phyloP scores from a whole-genome alignment of 2,888 invertebrate species.

The Mantis religiosa region DNA sequence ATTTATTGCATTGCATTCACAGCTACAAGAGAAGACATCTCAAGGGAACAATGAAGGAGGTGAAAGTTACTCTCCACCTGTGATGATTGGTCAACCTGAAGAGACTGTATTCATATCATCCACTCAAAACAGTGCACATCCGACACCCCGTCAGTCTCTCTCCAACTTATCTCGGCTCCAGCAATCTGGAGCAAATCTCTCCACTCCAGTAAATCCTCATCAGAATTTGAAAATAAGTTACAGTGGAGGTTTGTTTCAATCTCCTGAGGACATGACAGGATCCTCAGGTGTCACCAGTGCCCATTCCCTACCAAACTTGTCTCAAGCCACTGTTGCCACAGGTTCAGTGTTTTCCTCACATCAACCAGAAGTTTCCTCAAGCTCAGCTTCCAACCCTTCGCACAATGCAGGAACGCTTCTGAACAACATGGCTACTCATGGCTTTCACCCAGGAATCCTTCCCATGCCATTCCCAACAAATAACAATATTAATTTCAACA shows the following conservation, averaged over 20 bases:
- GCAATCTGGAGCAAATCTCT: neutral
- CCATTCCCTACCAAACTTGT: slow-evolving; percentile 41
- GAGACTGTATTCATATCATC: slow-evolving; percentile 17
- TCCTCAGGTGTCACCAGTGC: slow-evolving; percentile 27
- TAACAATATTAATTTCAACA: slow-evolving; percentile 15
- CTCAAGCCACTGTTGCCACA: slow-evolving; percentile 1
- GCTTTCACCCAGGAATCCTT: neutral
- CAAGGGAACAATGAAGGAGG: neutral
- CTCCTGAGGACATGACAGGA: slow-evolving; percentile 7
- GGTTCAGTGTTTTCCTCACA: slow-evolving; percentile 9
- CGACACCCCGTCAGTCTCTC: slow-evolving; percentile 19
- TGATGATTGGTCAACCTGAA: slow-evolving; percentile 16
- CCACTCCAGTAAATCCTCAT: neutral
- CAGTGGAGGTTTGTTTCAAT: slow-evolving; percentile 15
- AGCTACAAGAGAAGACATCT: slow-evolving; percentile 15
- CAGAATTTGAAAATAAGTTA: slow-evolving; percentile 16
- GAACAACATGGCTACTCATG: neutral
- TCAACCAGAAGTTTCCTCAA: neutral
- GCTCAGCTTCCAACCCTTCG: neutral
- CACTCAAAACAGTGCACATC: slow-evolving; percentile 16
- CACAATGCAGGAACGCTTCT: neutral
- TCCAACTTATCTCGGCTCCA: slow-evolving; percentile 10
- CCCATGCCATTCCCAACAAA: neutral
- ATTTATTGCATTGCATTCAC: neutral
- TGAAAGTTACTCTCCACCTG: slow-evolving; percentile 2